Evolutionary conservation across 1,140 invertebrate species (phyloP), one percentile per base, ranked within the genome.

Genomic region (Chironomus striatipennis): DNA sequence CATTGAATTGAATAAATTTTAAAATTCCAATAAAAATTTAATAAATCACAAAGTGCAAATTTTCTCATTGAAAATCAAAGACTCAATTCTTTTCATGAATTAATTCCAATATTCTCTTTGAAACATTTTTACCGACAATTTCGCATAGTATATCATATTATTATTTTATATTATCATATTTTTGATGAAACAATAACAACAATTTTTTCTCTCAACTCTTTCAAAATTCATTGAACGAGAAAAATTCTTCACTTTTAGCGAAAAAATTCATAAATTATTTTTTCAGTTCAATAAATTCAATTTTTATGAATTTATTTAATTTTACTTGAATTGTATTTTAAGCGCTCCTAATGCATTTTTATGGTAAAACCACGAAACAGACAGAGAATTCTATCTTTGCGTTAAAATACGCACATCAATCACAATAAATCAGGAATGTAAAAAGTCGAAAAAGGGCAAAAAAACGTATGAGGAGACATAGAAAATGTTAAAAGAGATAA

Each of bases 321-420:
- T 57, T 57, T 10, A 70, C 65, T 18, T 18, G 64, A 67, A 12
- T 67, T 67, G 18, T 18, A 67, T 20, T 67, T 20, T 17, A 67
- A 67, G 64, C 64, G n/a, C 17, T 67, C n/a, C n/a, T 70, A 70
- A 70, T 70, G 20, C 17, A 70, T 70, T 70, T 70, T 70, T 70
- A 21, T 70, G 65, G 65, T 70, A 20, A 20, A 20, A 70, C 65
- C 65, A 70, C 20, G 18, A 70, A 1, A 70, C 12, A 57, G 47
- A 57, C 2, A 15, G 12, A 57, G 47, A 12, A 34, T 34, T 34
- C 24, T 5, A 34, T 34, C 24, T 34, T 34, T 34, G 24, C 24
- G 24, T 34, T 34, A 34, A 34, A 57, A 57, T n/a, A n/a, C n/a
- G 47, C 47, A 57, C 47, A 57, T 57, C 47, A 57, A 57, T 57